Evolutionary conservation across 2,888 invertebrate genomes (phyloP), one percentile per base, ranked within the genome.

Genomic region (Ellobium chinense): DNA sequence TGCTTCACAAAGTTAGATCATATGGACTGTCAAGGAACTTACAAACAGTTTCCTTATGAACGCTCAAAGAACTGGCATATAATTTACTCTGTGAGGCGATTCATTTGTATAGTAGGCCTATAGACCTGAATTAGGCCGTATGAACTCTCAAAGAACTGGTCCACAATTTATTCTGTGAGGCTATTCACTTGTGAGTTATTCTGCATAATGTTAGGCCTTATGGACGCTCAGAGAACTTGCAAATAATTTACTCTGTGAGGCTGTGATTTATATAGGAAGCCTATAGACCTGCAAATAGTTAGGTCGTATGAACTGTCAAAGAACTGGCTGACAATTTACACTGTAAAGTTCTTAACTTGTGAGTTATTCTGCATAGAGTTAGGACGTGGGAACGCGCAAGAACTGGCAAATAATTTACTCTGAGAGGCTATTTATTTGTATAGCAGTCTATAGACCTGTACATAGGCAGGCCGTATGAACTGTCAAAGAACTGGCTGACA

Each of bases 241-340:
- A 70, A 60, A 82, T 3, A 86, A 86, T 9, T 69, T 87, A 0
- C 62, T 88, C 68, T 90, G 89, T 73, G 78, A 87, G 24, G 60
- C 85, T 0, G 73, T 88, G 12, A 89, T 89, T 78, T 65, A 83
- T 88, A 89, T 84, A 83, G 89, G n/a, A n/a, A n/a, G n/a, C n/a
- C n/a, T n/a, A n/a, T 85, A 14, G 1, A 36, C 29, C 3, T 54
- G 18, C 54, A 54, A 54, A 54, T 14, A 9, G 54, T 54, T 54
- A n/a, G n/a, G n/a, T n/a, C n/a, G n/a, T n/a, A n/a, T n/a, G n/a
- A n/a, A n/a, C n/a, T 4, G 84, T 87, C 24, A 83, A 85, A 37
- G 66, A 87, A 27, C 84, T 90, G n/a, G 88, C 87, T 70, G 60
- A 82, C 3, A 86, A 86, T 9, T 69, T 87, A 0, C 62, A 88